Percentiles rank a stretch among this genome's conserved stretches.
Evolutionary conservation across 2,888 invertebrate genomes (phyloP).

Genomic region (Chalcis sispes): DNA sequence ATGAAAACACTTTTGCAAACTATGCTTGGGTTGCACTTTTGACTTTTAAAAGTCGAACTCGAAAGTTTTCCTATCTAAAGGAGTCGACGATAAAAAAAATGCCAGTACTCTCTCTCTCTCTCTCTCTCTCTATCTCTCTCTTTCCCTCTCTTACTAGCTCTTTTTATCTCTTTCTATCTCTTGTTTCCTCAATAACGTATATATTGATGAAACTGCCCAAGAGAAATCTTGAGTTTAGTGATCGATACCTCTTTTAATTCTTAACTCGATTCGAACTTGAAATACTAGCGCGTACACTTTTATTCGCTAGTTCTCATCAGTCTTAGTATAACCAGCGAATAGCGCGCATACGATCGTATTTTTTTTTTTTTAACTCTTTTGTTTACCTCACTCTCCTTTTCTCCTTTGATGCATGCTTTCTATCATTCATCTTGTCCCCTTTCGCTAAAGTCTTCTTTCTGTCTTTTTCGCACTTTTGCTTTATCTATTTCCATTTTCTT

Average conservation of each 20-base stretch:
- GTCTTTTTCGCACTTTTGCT: no score
- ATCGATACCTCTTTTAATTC: constrained; percentile 63
- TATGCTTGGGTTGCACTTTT: constrained; percentile 41
- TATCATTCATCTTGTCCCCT: not conserved
- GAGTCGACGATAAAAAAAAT: constrained; percentile 38
- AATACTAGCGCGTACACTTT: constrained; percentile 56
- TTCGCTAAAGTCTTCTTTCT: no score
- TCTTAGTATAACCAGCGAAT: constrained; percentile 27
- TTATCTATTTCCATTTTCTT: no score
- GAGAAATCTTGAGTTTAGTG: constrained; percentile 42
- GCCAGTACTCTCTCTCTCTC: not conserved
- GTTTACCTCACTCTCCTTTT: constrained; percentile 28
- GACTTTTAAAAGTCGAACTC: constrained; percentile 50
- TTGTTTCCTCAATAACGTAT: not conserved
- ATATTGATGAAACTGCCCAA: constrained; percentile 1
- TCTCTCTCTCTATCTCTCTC: constrained; percentile 3
- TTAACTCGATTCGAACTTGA: constrained; percentile 62
- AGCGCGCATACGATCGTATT: not conserved
- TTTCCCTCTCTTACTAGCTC: not conserved
- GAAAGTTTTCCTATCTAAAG: constrained; percentile 54
- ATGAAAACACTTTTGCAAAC: constrained; percentile 49
- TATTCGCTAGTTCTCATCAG: constrained; percentile 30
- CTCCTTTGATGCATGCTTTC: not conserved
- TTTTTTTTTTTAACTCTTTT: constrained; percentile 10
- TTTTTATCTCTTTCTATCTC: not conserved